Conservation (phyloP, 2,113 vertebrate species). For the Macrotis lagotis region DNA sequence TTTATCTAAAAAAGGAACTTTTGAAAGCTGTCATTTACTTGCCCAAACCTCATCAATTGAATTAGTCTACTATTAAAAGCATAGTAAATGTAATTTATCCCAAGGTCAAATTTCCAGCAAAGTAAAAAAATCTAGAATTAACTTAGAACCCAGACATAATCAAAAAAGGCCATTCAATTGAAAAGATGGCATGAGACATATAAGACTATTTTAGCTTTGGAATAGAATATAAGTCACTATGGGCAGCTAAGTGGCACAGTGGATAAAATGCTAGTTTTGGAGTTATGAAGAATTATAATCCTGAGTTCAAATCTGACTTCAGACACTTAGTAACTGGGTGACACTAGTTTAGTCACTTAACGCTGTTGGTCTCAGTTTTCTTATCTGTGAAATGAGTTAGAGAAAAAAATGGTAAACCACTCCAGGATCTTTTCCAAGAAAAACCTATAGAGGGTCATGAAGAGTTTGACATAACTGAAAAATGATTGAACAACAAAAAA, state of each 20-base stretch:
- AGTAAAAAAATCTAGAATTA: neutral
- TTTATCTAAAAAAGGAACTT: conserved; percentile 9
- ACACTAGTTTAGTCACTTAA: neutral
- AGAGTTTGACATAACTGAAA: neutral
- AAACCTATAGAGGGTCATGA: neutral
- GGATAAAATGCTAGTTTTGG: neutral
- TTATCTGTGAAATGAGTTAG: neutral
- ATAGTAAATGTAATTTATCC: neutral
- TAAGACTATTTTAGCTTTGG: neutral
- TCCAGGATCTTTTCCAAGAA: neutral
- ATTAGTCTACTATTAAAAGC: neutral
- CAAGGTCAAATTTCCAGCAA: neutral
- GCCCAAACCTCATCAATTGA: neutral
- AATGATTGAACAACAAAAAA: neutral
- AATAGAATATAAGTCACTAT: neutral
- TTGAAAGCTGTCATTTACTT: conserved; percentile 26
- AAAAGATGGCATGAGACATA: neutral
- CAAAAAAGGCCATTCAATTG: conserved; percentile 3
- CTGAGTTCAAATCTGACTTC: neutral
- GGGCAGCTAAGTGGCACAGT: neutral
- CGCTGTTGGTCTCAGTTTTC: neutral
- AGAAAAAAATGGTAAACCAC: neutral
- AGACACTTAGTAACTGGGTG: neutral
- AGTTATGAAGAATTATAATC: neutral
- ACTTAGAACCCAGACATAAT: conserved; percentile 9